phyloP scores from a whole-genome alignment of 2,888 invertebrate genomes.

The Halocaridina rubra region DNA sequence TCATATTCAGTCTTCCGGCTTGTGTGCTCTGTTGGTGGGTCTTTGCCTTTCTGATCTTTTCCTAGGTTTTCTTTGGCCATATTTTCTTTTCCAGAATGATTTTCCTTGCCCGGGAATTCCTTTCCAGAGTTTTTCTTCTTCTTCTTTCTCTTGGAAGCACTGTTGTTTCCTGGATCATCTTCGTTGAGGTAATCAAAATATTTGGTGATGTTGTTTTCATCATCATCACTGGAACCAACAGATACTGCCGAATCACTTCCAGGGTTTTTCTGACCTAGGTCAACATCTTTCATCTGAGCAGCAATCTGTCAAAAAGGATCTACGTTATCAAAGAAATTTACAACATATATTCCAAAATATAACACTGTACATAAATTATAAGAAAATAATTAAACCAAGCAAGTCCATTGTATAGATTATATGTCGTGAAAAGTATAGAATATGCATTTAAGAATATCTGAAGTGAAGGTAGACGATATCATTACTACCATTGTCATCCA shows the following conservation, averaged over 20 bases:
- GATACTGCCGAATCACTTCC: slow-evolving; percentile 63
- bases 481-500: background rate
- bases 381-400: no score
- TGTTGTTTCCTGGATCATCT: slow-evolving; percentile 28
- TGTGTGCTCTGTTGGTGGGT: slow-evolving; percentile 64
- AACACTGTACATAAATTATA: no score
- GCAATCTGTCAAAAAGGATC: slow-evolving; percentile 27
- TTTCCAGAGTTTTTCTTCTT: slow-evolving; percentile 43
- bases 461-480: background rate
- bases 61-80: slow-evolving; percentile 11
- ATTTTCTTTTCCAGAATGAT: slow-evolving; percentile 8
- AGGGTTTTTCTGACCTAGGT: slow-evolving; percentile 54
- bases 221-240: slow-evolving; percentile 58
- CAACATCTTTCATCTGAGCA: slow-evolving; percentile 26
- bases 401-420: no score
- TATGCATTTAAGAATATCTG: no score
- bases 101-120: background rate
- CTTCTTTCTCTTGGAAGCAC: slow-evolving; percentile 53
- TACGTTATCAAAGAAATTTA: no score
- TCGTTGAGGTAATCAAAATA: slow-evolving; percentile 64
- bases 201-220: slow-evolving; percentile 56
- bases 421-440: no score
- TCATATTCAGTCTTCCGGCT: slow-evolving; percentile 75
- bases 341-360: no score
- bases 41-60: slow-evolving; percentile 14